These are phyloP conservation scores for Tetragonula carbonaria DNA, from an alignment of 2,888 invertebrate genomes.

Conservation along the genomic window DNA sequence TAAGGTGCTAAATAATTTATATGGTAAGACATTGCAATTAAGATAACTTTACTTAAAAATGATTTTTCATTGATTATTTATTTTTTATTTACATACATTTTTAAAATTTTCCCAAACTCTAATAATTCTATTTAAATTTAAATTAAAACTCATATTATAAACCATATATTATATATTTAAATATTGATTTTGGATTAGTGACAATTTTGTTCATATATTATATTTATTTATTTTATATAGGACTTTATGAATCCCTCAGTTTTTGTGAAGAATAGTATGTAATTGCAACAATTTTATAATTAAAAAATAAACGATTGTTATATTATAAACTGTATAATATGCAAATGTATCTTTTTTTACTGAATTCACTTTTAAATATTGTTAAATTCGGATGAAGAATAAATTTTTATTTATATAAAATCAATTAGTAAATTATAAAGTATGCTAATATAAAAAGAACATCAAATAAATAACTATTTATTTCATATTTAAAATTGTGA, in stretches of 20 bases:
- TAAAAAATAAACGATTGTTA: conserved; percentile 39
- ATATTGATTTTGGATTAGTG: conserved; percentile 2
- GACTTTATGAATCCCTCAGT: conserved; percentile 32
- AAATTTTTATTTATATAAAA: conserved; percentile 43
- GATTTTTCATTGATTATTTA: conserved; percentile 50
- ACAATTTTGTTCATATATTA: conserved; percentile 12
- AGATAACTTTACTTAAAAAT: conserved; percentile 42
- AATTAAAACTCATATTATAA: conserved; percentile 10
- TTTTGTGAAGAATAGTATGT: conserved; percentile 25
- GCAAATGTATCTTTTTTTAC: conserved; percentile 25
- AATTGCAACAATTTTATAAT: conserved; percentile 32
- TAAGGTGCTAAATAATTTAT: conserved; percentile 43
- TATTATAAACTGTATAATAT: conserved; percentile 28
- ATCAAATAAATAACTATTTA: conserved; percentile 61
- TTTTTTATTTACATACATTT: conserved; percentile 28
- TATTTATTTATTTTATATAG: conserved; percentile 49
- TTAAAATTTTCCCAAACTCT: conserved; percentile 5
- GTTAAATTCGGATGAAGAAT: background rate
- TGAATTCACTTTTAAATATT: conserved; percentile 11
- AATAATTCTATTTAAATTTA: conserved; percentile 17
- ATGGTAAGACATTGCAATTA: conserved; percentile 59
- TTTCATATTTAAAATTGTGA: conserved; percentile 66
- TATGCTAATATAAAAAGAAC: conserved; percentile 24
- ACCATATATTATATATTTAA: conserved; percentile 20
- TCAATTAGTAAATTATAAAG: conserved; percentile 19